Conservation (phyloP, 2,888 invertebrate genomes). For the Ectemnius lituratus region DNA sequence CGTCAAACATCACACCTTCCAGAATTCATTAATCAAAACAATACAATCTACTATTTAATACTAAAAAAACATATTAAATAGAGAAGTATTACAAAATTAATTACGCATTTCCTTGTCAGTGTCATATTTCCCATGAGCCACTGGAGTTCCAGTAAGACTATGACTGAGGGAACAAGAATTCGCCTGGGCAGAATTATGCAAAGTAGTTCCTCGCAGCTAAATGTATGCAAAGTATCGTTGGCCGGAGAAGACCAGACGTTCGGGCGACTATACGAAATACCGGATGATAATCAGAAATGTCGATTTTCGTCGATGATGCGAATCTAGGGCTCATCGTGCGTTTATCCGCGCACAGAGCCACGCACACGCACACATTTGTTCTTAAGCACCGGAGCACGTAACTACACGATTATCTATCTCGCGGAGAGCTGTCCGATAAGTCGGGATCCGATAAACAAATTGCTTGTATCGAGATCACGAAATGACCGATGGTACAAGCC, state of each 20-base stretch:
- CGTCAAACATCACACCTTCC: too few relatives aligned
- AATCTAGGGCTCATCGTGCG: too few relatives aligned
- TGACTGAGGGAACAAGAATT: too few relatives aligned
- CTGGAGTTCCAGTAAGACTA: too few relatives aligned
- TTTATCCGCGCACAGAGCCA: too few relatives aligned
- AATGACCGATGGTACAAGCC: conserved; percentile 7
- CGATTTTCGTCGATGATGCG: neutral
- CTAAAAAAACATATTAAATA: too few relatives aligned
- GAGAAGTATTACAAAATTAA: too few relatives aligned
- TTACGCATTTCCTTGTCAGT: too few relatives aligned
- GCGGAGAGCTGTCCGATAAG: neutral
- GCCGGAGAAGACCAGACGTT: conserved; percentile 18
- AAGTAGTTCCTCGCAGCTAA: neutral
- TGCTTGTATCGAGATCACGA: conserved; percentile 9
- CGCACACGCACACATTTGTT: neutral
- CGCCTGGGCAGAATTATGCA: neutral
- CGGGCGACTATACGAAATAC: conserved; percentile 7
- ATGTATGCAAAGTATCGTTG: conserved; percentile 7
- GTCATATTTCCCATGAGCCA: too few relatives aligned
- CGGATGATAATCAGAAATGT: neutral
- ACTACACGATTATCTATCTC: conserved; percentile 7
- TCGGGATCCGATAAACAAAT: conserved; percentile 21
- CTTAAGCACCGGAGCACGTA: conserved; percentile 2
- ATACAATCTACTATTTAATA: too few relatives aligned
- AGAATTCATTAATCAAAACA: too few relatives aligned